phyloP scores from a whole-genome alignment of 2,797 vertebrate genomes.

The Myotis planiceps region DNA sequence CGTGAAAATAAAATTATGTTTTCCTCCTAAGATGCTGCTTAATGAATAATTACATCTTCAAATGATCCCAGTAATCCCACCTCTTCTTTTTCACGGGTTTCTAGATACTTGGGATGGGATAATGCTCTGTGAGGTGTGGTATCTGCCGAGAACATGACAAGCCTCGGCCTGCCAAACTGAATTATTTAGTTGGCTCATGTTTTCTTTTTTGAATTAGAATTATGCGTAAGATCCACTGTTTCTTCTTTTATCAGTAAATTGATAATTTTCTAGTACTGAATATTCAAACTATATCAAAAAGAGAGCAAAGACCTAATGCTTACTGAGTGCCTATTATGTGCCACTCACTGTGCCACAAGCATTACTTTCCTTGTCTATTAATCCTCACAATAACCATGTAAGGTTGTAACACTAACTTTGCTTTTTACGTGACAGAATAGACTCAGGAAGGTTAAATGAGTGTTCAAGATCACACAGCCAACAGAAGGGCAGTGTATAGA shows the following conservation, averaged over 20 bases:
- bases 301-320: not conserved
- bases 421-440: not conserved
- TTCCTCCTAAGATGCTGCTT: conserved; percentile 22
- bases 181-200: conserved; percentile 43
- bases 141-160: conserved; percentile 9
- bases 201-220: conserved; percentile 40
- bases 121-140: not conserved
- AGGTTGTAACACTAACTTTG: not conserved
- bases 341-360: not conserved
- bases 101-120: conserved; percentile 23
- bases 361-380: not conserved
- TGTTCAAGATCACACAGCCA: not conserved
- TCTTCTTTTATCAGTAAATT: not conserved
- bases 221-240: conserved; percentile 15
- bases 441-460: conserved; percentile 13
- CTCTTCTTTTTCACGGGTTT: not conserved
- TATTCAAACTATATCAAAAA: not conserved
- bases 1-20: conserved; percentile 46
- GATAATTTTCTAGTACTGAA: conserved; percentile 15
- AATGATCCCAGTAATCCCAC: not conserved
- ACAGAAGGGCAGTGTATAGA: not conserved
- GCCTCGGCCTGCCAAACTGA: conserved; percentile 15
- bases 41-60: conserved; percentile 11
- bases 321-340: not conserved
- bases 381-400: not conserved